These are phyloP conservation scores for Acromyrmex charruanus DNA, from an alignment of 1,140 invertebrate species.

Conservation along the genomic window DNA sequence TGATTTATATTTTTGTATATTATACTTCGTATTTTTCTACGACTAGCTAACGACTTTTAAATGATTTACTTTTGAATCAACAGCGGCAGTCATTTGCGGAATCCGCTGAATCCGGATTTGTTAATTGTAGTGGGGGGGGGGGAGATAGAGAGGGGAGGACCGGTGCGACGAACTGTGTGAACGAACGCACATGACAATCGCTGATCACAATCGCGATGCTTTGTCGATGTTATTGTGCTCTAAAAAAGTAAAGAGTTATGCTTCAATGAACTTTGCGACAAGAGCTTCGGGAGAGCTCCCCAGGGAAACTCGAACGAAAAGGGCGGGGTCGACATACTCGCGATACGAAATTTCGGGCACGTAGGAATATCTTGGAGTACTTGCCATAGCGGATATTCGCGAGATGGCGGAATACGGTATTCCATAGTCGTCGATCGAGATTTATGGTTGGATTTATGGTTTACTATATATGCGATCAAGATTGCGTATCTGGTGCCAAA, in stretches of 20 bases:
- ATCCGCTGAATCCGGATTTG: conserved; percentile 9
- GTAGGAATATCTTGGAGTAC: conserved; percentile 57
- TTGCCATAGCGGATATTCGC: conserved; percentile 24
- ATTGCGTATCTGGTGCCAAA: conserved; percentile 35
- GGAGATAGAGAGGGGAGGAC: background rate
- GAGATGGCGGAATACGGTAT: conserved; percentile 46
- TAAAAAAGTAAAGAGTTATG: conserved; percentile 75
- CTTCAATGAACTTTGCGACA: conserved; percentile 63
- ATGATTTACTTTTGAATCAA: conserved; percentile 20
- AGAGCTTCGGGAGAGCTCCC: conserved; percentile 13
- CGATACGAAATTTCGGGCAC: conserved; percentile 71
- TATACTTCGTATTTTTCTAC: background rate
- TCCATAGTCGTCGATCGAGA: conserved; percentile 29
- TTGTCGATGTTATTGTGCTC: conserved; percentile 59
- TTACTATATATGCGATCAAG: background rate
- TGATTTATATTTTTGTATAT: background rate
- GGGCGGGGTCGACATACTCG: conserved; percentile 21
- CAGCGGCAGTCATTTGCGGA: background rate
- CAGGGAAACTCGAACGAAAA: background rate
- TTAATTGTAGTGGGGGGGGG: background rate
- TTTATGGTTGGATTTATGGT: conserved; percentile 1
- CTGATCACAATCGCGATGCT: conserved; percentile 69
- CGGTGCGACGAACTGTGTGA: conserved; percentile 64
- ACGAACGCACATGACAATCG: conserved; percentile 74
- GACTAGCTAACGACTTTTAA: background rate